Evolutionary conservation across 2,797 vertebrate genomes (phyloP).

Genomic region (Triplophysa bombifrons): DNA sequence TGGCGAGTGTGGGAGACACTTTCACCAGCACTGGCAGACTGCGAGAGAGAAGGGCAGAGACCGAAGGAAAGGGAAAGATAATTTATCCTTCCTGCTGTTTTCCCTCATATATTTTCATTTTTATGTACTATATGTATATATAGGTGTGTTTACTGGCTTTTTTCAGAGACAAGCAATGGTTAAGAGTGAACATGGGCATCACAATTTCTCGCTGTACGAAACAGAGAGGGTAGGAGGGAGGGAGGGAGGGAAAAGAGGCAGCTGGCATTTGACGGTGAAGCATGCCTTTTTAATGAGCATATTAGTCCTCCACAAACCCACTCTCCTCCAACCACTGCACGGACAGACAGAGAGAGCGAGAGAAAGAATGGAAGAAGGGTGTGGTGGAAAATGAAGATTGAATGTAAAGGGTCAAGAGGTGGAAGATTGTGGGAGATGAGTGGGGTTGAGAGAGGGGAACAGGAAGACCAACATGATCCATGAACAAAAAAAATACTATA

Average conservation of each 20-base stretch:
- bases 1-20: conserved; percentile 63
- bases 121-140: conserved; percentile 14
- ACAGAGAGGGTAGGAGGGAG: conserved; percentile 44
- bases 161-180: conserved; percentile 9
- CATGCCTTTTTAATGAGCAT: conserved; percentile 77
- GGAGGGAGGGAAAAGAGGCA: conserved; percentile 58
- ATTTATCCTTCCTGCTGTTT: conserved; percentile 22
- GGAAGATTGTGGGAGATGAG: conserved; percentile 61
- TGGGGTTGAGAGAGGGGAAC: conserved; percentile 11
- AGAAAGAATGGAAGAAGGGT: conserved; percentile 39
- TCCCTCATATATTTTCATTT: conserved; percentile 19
- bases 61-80: conserved; percentile 25
- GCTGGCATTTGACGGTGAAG: conserved; percentile 77
- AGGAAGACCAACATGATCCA: background rate
- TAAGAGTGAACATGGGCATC: conserved; percentile 41
- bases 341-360: conserved; percentile 60
- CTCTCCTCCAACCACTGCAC: conserved; percentile 63
- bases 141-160: conserved; percentile 40
- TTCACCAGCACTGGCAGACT: conserved; percentile 62
- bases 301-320: conserved; percentile 72
- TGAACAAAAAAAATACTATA: background rate
- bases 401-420: conserved; percentile 52
- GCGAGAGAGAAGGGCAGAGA: conserved; percentile 51
- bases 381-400: conserved; percentile 35
- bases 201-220: conserved; percentile 51